Base-by-base conservation (phyloP, 2,888 invertebrate genomes). In the Teinopalpus imperialis region DNA sequence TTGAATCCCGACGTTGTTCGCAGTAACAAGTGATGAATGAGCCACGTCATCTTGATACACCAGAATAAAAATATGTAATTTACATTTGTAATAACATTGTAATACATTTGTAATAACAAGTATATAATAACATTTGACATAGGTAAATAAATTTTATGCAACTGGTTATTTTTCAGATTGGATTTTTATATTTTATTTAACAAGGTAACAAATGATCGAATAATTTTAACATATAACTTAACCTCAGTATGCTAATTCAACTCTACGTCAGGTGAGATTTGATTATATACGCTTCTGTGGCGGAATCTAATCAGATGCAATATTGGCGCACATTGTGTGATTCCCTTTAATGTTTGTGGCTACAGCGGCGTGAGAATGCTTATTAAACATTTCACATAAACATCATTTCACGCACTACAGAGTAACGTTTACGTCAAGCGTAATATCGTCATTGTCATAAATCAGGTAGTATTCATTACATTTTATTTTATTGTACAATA, bases 171-270 rank as follows among this genome's bases (percentile, higher is more conserved):
- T n/a, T n/a, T n/a, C n/a, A n/a, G n/a, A n/a, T n/a, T n/a, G n/a
- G n/a, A n/a, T n/a, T n/a, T n/a, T n/a, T n/a, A n/a, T n/a, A n/a
- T n/a, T n/a, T n/a, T n/a, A n/a, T n/a, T 23, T 59, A 64, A 57
- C 66, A 63, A 69, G 69, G 14, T 65, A 72, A 71, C 73, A 76
- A 81, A 76, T 78, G 81, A 80, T 81, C 74, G 74, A 81, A 81
- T 81, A 74, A 69, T 68, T 66, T 63, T 81, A 24, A 32, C 45
- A 32, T 26, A 44, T 44, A 16, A 39, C 39, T 39, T 39, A 39
- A 40, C 40, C 34, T 29, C 23, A n/a, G 20, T 35, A 23, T 35
- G 40, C 23, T 45, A 40, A 45, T 39, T 24, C 16, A n/a, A 20
- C 32, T 32, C 8, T 27, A 14, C 23, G 14, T 23, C 21, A 40